Evolutionary conservation across 2,888 invertebrate species (phyloP).

Genomic region (Gerris lacustris): DNA sequence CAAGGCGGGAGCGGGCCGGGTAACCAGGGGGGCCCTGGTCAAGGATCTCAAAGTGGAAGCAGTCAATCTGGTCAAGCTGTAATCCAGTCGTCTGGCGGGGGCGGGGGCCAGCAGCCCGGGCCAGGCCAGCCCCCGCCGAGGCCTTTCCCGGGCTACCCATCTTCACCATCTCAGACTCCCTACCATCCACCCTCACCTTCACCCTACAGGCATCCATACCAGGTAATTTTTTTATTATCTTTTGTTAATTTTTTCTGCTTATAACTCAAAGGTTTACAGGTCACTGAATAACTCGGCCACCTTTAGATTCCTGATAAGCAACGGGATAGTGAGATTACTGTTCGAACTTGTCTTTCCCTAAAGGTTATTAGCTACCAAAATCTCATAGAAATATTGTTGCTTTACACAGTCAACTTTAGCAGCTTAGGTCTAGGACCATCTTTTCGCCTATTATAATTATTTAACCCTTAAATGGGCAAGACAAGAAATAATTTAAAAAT

Average conservation of each 20-base stretch:
- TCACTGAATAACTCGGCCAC: no score
- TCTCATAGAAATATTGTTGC: no score
- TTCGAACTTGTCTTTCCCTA: no score
- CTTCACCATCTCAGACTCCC: constrained; percentile 49
- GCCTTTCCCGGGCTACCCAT: constrained; percentile 46
- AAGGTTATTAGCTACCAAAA: no score
- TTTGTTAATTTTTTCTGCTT: not conserved
- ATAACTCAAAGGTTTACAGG: not conserved
- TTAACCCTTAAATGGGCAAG: no score
- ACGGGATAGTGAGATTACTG: no score
- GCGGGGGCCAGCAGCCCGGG: constrained; percentile 50
- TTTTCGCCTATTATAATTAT: no score
- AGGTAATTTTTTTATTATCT: constrained; percentile 19
- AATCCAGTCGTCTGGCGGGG: constrained; percentile 7
- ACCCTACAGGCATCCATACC: constrained; percentile 25
- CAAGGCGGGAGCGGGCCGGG: not conserved
- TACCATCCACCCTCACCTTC: constrained; percentile 23
- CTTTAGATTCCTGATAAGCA: no score
- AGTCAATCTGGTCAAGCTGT: not conserved
- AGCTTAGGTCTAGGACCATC: no score
- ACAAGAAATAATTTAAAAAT: no score
- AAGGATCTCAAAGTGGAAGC: not conserved
- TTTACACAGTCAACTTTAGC: no score
- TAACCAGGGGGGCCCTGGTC: not conserved
- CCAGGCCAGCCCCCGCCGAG: constrained; percentile 43